A percentile compares a stretch with the other conserved stretches of the same genome.
Conservation (phyloP, 2,113 vertebrate genomes). For the Notechis scutatus region DNA sequence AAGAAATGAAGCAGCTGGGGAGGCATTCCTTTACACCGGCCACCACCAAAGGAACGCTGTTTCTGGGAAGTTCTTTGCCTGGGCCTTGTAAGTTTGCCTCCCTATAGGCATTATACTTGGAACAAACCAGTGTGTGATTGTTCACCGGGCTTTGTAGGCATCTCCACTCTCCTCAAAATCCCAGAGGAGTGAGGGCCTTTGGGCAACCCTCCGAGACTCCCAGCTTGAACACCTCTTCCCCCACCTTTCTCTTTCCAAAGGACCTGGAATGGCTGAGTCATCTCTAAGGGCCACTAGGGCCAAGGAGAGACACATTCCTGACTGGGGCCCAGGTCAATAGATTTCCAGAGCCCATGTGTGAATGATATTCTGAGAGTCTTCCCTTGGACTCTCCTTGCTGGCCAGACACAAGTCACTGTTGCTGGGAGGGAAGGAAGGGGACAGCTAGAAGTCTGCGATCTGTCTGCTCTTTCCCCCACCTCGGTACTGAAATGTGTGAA, state of each 20-base stretch:
- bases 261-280: neutral
- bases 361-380: neutral
- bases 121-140: neutral
- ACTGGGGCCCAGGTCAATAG: neutral
- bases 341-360: neutral
- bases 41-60: neutral
- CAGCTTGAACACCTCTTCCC: no score
- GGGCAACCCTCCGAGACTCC: no score
- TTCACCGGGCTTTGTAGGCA: no score
- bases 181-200: neutral
- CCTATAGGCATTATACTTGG: neutral
- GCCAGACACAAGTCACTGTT: neutral
- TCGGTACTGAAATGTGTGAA: neutral
- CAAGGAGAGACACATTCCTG: neutral
- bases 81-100: neutral
- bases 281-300: neutral
- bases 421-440: neutral
- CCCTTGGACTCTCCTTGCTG: neutral
- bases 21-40: neutral
- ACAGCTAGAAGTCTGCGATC: neutral
- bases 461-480: neutral
- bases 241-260: no score
- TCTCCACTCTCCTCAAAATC: neutral
- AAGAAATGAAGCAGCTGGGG: neutral
- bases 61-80: neutral